phyloP scores from a whole-genome alignment of 1,140 invertebrate genomes.

The Elysia chlorotica region DNA sequence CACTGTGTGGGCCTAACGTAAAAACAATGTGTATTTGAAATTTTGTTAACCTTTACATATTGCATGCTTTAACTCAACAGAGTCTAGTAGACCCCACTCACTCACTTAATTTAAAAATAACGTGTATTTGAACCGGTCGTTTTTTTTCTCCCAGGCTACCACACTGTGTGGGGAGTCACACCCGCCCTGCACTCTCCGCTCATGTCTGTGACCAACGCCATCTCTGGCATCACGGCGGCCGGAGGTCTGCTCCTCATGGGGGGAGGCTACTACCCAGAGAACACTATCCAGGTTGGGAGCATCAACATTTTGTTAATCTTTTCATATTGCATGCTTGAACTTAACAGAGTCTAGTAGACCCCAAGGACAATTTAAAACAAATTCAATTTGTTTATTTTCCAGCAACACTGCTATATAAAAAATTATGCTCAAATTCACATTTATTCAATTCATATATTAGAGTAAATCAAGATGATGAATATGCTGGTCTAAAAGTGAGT shows the following conservation, averaged over 20 bases:
- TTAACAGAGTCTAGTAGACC: too few species aligned
- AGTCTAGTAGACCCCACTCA: too few species aligned
- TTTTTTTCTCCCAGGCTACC: slow-evolving; percentile 68
- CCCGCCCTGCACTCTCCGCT: slow-evolving; percentile 88
- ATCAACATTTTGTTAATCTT: too few species aligned
- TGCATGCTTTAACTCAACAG: too few species aligned
- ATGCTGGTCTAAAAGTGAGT: too few species aligned
- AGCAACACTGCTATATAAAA: not conserved
- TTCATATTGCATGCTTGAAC: too few species aligned
- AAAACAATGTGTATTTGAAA: slow-evolving; percentile 69
- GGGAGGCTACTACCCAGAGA: slow-evolving; percentile 77
- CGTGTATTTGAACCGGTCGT: too few species aligned
- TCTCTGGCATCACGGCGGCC: slow-evolving; percentile 89
- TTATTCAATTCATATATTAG: not conserved
- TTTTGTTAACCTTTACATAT: too few species aligned
- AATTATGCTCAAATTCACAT: not conserved
- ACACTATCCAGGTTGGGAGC: slow-evolving; percentile 61
- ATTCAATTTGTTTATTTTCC: not conserved
- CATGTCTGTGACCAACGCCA: slow-evolving; percentile 93
- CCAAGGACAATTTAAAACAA: not conserved
- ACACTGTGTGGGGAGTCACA: slow-evolving; percentile 91
- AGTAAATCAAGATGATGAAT: too few species aligned
- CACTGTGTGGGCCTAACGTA: slow-evolving; percentile 85
- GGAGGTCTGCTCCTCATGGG: slow-evolving; percentile 83
- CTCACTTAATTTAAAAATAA: too few species aligned